Conservation (phyloP, 2,797 vertebrate genomes). For the Buceros bicornis region DNA sequence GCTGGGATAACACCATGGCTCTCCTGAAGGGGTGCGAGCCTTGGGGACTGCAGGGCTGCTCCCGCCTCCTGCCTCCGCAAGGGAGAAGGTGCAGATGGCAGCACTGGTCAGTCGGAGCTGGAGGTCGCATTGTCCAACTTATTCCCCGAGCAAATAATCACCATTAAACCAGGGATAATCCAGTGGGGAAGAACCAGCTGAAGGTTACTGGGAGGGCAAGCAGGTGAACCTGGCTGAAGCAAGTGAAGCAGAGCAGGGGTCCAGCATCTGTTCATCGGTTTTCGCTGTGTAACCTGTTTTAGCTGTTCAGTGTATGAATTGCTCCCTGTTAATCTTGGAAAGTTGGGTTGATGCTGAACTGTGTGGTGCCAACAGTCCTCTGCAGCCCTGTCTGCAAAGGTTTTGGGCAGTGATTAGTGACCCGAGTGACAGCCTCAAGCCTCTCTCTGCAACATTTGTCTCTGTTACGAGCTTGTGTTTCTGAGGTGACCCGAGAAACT, state of each 20-base stretch:
- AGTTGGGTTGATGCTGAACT: not conserved
- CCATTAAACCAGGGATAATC: not conserved
- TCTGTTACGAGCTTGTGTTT: not conserved
- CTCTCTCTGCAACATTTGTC: fast-evolving
- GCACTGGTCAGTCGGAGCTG: not conserved
- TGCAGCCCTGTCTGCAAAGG: not conserved
- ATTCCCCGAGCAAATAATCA: not conserved
- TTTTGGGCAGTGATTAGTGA: not conserved
- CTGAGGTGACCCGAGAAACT: not conserved
- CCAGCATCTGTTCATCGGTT: not conserved
- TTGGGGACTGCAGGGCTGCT: fast-evolving
- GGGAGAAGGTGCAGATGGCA: not conserved
- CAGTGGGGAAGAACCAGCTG: not conserved
- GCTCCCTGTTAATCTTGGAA: not conserved
- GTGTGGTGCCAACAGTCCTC: not conserved
- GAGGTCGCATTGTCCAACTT: fast-evolving
- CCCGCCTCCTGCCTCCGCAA: not conserved
- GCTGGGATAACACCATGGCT: fast-evolving
- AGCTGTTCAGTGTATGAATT: not conserved
- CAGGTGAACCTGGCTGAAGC: not conserved
- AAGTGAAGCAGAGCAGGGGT: not conserved
- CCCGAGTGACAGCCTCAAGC: not conserved
- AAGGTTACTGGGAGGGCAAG: not conserved
- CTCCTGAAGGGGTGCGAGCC: not conserved
- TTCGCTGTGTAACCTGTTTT: not conserved